Conservation (phyloP, 2,797 vertebrate species). For the Micrastur ruficollis region DNA sequence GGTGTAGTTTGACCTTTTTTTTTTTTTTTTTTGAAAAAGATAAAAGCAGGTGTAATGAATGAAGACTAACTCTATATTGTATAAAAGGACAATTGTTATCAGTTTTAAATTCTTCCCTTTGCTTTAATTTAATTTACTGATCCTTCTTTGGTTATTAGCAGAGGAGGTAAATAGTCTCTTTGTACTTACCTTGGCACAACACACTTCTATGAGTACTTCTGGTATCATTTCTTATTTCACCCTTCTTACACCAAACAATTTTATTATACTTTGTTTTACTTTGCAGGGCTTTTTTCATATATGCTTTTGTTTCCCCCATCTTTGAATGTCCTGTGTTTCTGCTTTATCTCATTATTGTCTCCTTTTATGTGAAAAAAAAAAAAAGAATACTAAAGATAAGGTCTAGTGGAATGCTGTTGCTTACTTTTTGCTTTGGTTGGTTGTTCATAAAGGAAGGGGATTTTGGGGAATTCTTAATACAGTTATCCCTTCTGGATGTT, state of each 20-base stretch:
- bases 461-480: background rate
- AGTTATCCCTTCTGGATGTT: background rate
- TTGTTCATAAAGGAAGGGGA: background rate
- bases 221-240: background rate
- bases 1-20: background rate
- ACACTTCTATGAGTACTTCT: background rate
- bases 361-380: background rate
- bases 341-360: background rate
- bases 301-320: background rate
- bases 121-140: background rate
- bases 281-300: background rate
- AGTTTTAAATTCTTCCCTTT: background rate
- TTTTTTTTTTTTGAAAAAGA: background rate
- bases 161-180: background rate
- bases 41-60: background rate
- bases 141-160: background rate
- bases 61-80: background rate
- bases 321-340: background rate
- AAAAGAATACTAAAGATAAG: background rate
- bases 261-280: background rate
- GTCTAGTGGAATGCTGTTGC: background rate
- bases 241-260: background rate
- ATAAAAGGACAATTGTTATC: background rate
- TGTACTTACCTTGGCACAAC: background rate
- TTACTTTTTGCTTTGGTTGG: background rate